Evolutionary conservation across 92 coral and sea anemone species (phyloP), one percentile per base, ranked within the genome.

Genomic region (Diadumene lineata): DNA sequence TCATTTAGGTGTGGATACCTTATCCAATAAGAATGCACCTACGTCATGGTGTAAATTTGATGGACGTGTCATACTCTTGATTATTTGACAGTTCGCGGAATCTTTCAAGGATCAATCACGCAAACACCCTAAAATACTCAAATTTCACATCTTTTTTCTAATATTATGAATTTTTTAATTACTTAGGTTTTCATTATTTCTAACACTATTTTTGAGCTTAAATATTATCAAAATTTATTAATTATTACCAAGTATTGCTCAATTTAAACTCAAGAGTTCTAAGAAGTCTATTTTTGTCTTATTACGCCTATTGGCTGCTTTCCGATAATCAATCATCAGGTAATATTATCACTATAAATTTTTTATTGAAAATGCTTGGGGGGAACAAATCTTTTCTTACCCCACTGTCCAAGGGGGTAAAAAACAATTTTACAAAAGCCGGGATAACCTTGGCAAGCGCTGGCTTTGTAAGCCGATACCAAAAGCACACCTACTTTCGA

Each of bases 21-120:
- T 23, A 60, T 1, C 65, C 65, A 60, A 60, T 60, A 27, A 18
- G 65, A 60, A 27, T 38, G 10, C 58, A 53, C 30, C 29, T 22
- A 60, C 65, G 65, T 60, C 65, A 60, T 26, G 19, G 58, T 15
- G 65, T 30, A 23, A 60, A 60, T 26, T 60, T 27, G 65, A 60
- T 60, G 26, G 16, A 22, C 60, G 6, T 38, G 48, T 38, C 48
- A 38, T 53, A 13, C 19, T 53, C 19, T 53, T 53, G 58, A 53
- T 53, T 15, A 53, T 21, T 13, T 15, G 21, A 53, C 19, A 21
- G 21, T 53, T 53, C 58, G 19, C 58, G 58, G 58, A 53, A 53
- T 53, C 58, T 23, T 2, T 13, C 19, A 13, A 3, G 58, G 58
- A 3, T 15, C 3, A 53, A 21, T 53, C 58, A 53, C 24, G 58